phyloP scores from a whole-genome alignment of 2,113 vertebrate species.

The Brachypodius melanocephalos region DNA sequence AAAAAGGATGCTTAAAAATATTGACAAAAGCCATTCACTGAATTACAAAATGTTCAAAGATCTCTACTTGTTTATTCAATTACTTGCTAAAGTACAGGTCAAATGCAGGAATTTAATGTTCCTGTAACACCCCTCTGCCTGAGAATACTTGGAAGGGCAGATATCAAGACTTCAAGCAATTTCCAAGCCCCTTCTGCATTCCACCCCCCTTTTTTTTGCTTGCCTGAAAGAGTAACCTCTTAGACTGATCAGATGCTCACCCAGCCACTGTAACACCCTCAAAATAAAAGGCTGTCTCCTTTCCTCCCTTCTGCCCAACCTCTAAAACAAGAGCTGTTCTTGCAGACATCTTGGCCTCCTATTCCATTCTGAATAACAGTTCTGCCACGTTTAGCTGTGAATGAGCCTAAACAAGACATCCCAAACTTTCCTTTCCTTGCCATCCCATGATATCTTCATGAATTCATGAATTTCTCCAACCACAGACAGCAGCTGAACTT shows the following conservation, averaged over 20 bases:
- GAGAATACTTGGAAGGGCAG: not conserved
- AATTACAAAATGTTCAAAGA: not conserved
- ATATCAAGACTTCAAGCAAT: not conserved
- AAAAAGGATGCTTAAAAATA: not conserved
- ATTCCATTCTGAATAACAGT: not conserved
- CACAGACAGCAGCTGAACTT: not conserved
- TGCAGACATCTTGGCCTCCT: not conserved
- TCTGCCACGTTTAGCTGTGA: not conserved
- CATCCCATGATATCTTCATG: not conserved
- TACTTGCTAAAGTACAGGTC: not conserved
- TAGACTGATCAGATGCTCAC: not conserved
- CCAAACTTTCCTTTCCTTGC: not conserved
- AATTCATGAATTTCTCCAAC: not conserved
- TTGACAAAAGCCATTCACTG: fast-evolving
- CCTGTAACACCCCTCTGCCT: not conserved
- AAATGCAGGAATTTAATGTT: not conserved
- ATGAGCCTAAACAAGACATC: fast-evolving
- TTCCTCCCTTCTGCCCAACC: not conserved
- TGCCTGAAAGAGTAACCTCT: not conserved
- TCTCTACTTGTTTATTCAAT: not conserved
- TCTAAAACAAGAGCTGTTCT: not conserved
- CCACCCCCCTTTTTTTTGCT: not conserved
- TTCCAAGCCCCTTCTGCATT: not conserved
- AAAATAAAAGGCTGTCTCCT: not conserved
- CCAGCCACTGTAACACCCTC: not conserved